Evolutionary conservation across 2,113 vertebrate genomes (phyloP), one percentile per base, ranked within the genome.

Genomic region (Ornithorhynchus anatinus): DNA sequence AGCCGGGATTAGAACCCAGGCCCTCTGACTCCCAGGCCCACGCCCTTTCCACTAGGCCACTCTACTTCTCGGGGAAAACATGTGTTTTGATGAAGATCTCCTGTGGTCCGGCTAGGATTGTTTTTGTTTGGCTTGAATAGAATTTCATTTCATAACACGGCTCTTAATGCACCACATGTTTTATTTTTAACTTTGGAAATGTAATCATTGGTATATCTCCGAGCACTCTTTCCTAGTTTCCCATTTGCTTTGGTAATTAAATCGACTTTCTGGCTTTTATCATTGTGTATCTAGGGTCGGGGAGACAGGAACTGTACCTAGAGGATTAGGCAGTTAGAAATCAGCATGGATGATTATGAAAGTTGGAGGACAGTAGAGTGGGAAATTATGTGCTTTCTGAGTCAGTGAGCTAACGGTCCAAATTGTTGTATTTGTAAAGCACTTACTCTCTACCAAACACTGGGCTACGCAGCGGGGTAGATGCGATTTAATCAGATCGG

Each of bases 231-330:
- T n/a, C 56, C 19, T 36, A 4, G 11, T 75, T 90, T 89, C 86
- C 79, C 73, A 61, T 88, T 86, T 89, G 78, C 84, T 88, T 10
- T 71, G 51, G 48, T 44, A 77, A 85, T 87, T 82, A 79, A 81
- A 61, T 45, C 1, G 35, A 56, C 40, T 48, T 48, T 63, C 60
- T 77, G 39, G 72, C n/a, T 66, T 77, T 53, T 27, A 14, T 38
- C 58, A 59, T 25, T 56, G 62, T 76, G 71, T 68, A 1, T 42
- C 8, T 40, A 0, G 66, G 64, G 73, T 56, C 3, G 58, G 12
- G 1, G 33, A 69, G 71, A 52, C 77, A 77, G 86, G 85, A 90
- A 84, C 50, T 59, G 68, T 20, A 60, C 63, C 76, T 84, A 14
- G 66, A 6, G 47, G 2, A 12, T 23, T 67, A 80, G 83, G 74